Percentiles rank a stretch among this genome's conserved stretches.
Conservation (phyloP, 64 coral and sea anemone genomes). For the Dendrophyllia cribrosa region DNA sequence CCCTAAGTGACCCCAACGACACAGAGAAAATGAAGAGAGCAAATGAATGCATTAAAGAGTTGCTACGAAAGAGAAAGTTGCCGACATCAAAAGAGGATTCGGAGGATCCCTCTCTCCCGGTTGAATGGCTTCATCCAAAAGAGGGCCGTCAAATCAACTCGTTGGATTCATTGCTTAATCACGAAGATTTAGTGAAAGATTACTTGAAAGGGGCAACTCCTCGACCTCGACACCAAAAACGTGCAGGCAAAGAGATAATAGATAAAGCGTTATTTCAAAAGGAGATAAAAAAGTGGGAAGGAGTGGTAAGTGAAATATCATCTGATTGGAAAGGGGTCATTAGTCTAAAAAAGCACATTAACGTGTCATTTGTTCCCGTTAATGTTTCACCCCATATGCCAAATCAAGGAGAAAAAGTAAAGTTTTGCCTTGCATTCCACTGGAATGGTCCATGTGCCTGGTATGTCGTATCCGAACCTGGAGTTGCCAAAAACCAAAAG, state of each 20-base stretch:
- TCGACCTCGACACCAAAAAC: not conserved
- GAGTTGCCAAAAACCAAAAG: constrained; percentile 57
- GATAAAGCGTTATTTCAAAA: constrained; percentile 67
- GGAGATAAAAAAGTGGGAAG: constrained; percentile 67
- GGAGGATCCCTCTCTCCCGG: constrained; percentile 57
- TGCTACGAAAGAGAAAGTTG: constrained; percentile 57
- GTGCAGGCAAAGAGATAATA: constrained; percentile 70
- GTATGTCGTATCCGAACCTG: constrained; percentile 50
- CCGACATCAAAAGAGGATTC: constrained; percentile 29
- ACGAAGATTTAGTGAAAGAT: constrained; percentile 75
- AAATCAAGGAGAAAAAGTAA: constrained; percentile 62
- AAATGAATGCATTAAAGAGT: constrained; percentile 32
- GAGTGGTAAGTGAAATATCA: constrained; percentile 61
- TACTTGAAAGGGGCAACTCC: constrained; percentile 12
- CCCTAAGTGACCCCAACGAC: constrained; percentile 78
- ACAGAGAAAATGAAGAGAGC: constrained; percentile 70
- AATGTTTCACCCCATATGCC: constrained; percentile 73
- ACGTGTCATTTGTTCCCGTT: constrained; percentile 72
- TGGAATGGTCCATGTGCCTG: constrained; percentile 74
- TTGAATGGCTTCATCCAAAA: constrained; percentile 83
- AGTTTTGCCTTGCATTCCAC: constrained; percentile 78
- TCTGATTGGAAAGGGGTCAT: constrained; percentile 80
- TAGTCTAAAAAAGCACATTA: constrained; percentile 61
- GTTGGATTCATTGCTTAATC: constrained; percentile 63
- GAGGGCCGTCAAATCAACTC: constrained; percentile 66